Base-by-base conservation (phyloP, 2,113 vertebrate species). In the Hipposideros armiger region DNA sequence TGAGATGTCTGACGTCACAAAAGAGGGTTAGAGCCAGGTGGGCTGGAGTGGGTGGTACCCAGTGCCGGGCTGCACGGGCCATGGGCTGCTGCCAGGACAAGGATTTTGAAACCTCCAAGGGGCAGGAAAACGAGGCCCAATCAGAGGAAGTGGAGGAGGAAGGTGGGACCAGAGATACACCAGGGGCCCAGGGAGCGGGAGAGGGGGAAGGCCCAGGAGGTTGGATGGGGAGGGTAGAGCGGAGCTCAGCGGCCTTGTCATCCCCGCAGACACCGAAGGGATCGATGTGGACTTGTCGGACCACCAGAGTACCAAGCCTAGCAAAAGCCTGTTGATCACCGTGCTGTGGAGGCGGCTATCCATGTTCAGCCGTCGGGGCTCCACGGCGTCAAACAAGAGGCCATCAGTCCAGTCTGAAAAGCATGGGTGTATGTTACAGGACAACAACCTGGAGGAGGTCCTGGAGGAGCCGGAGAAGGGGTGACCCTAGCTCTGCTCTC, bases 71-170 rank as follows among this genome's bases (percentile, higher is more conserved):
- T 10, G 28, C 3, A 16, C 10, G 58, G 88, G 90, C 82, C 91
- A 98, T 98, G 97, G 97, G 97, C 89, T 98, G 97, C 96, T 97
- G 97, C 83, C 97, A 97, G 45, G 91, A 81, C 89, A 97, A 97
- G 83, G 86, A 84, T 67, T n/a, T 13, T 54, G 6, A 50, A 83
- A 74, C 15, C 56, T 78, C 78, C 0, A 26, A 74, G 52, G 90
- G 70, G 3, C 40, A 10, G 36, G 16, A 4, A 42, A 90, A 87
- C 60, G 95, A 94, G 14, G 22, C 3, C 2, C 20, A 7, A 2
- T 72, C 13, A 0, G 58, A 73, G 19, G 92, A 97, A 74, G 28
- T 5, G 15, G 36, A 24, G 30, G 74, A 52, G 74, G 66, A 66
- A 81, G 94, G 70, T 91, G 83, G 84, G 94, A 11, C 15, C 32